Conservation (phyloP, 2,888 invertebrate genomes). For the Gryllus longicercus region DNA sequence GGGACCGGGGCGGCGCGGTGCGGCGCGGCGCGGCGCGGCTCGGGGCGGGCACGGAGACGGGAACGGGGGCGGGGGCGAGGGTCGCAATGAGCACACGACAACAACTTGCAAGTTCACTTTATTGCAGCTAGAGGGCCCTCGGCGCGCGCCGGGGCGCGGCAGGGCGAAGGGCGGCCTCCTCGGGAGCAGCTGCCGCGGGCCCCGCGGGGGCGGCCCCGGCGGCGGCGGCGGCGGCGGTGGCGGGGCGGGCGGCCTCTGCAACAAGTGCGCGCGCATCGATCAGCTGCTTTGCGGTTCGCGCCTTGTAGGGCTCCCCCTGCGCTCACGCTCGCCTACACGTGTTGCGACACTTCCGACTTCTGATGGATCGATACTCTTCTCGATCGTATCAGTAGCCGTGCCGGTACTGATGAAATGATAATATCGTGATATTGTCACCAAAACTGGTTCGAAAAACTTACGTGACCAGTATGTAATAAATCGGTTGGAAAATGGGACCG, state of each 20-base stretch:
- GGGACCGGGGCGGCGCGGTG: background rate
- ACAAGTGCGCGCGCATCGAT: background rate
- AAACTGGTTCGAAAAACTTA: too few species aligned
- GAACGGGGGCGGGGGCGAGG: background rate
- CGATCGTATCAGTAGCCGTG: too few species aligned
- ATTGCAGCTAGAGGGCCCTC: background rate
- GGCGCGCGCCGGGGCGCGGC: background rate
- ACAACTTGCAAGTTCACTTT: conserved; percentile 17
- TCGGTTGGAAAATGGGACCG: too few species aligned
- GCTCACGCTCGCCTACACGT: background rate
- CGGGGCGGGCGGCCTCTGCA: background rate
- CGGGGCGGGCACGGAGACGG: background rate
- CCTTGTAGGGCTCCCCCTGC: background rate
- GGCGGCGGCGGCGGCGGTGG: background rate
- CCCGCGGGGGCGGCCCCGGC: background rate
- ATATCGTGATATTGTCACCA: too few species aligned
- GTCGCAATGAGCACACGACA: conserved; percentile 8
- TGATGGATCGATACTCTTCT: too few species aligned
- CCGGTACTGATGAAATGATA: too few species aligned
- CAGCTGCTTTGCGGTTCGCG: background rate
- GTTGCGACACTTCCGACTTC: too few species aligned
- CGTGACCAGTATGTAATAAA: too few species aligned
- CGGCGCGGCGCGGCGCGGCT: background rate
- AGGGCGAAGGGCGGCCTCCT: background rate
- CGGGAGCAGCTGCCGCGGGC: background rate